A percentile compares a stretch with the other conserved stretches of the same genome.
These are phyloP conservation scores for Dorcus hopei DNA, from an alignment of 2,888 invertebrate species.

Conservation along the genomic window DNA sequence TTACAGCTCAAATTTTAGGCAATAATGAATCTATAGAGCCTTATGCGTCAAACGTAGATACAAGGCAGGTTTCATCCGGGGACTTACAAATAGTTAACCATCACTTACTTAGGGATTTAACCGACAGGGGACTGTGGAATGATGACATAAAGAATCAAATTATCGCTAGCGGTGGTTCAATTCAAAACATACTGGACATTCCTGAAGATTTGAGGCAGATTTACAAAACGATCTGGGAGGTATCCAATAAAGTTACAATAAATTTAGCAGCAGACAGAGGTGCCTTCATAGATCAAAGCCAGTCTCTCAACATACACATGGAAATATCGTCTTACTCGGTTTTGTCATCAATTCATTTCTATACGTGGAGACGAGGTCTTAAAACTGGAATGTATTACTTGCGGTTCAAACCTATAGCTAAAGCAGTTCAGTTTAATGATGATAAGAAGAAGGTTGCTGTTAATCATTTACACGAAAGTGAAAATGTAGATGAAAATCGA, in stretches of 20 bases:
- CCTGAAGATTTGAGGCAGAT: slow-evolving; percentile 81
- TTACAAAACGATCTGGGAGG: slow-evolving; percentile 98
- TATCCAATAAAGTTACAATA: slow-evolving; percentile 86
- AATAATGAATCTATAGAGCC: slow-evolving; percentile 99
- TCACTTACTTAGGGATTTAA: slow-evolving; percentile 89
- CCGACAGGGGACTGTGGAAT: slow-evolving; percentile 88
- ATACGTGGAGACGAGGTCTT: slow-evolving; percentile 93
- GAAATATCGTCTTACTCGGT: slow-evolving; percentile 92
- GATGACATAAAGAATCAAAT: slow-evolving; percentile 94
- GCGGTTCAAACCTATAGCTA: slow-evolving; percentile 92
- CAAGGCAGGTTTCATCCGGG: slow-evolving; percentile 88
- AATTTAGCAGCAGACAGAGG: slow-evolving; percentile 98
- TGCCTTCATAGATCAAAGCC: slow-evolving; percentile 97
- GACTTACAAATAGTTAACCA: slow-evolving; percentile 97
- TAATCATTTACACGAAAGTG: slow-evolving; percentile 16
- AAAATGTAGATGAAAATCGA: slow-evolving; percentile 26
- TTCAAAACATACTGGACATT: slow-evolving; percentile 82
- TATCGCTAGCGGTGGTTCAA: slow-evolving; percentile 87
- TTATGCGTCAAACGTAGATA: slow-evolving; percentile 96
- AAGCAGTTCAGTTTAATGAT: slow-evolving; percentile 97
- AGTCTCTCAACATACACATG: slow-evolving; percentile 96
- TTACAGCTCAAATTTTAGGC: slow-evolving; percentile 97
- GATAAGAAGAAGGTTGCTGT: slow-evolving; percentile 71
- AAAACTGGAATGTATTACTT: slow-evolving; percentile 99
- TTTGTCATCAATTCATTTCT: slow-evolving; percentile 97